phyloP scores from a whole-genome alignment of 2,888 invertebrate species.

The Mythimna loreyi region DNA sequence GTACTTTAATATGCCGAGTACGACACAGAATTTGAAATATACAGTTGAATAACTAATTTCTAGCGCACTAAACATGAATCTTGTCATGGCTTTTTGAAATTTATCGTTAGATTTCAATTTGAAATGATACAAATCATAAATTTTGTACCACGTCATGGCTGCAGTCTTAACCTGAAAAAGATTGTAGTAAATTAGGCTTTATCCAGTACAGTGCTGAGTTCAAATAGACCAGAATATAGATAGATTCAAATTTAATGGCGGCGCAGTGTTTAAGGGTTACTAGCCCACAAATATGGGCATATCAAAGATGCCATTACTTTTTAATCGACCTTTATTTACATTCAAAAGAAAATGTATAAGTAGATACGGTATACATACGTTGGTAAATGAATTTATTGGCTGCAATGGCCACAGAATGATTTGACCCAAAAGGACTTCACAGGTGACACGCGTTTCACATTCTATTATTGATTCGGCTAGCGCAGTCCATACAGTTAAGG shows the following conservation, averaged over 20 bases:
- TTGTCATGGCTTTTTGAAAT: slow-evolving; percentile 59
- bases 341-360: background rate
- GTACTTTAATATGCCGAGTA: slow-evolving; percentile 69
- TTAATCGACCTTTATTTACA: background rate
- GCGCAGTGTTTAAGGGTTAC: background rate
- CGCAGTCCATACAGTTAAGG: slow-evolving; percentile 77
- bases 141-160: slow-evolving; percentile 72
- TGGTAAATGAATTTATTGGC: slow-evolving; percentile 61
- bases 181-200: background rate
- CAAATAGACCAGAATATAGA: background rate
- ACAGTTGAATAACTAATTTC: slow-evolving; percentile 43
- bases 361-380: slow-evolving; percentile 69
- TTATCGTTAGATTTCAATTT: slow-evolving; percentile 58
- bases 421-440: slow-evolving; percentile 54
- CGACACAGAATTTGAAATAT: slow-evolving; percentile 69
- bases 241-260: background rate
- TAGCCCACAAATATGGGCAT: background rate
- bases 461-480: slow-evolving; percentile 68
- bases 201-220: background rate
- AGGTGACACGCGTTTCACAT: slow-evolving; percentile 48
- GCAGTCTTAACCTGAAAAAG: slow-evolving; percentile 71
- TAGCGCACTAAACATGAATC: slow-evolving; percentile 31
- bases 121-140: slow-evolving; percentile 65
- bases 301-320: background rate
- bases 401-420: slow-evolving; percentile 80